Conservation (phyloP, 53 echinoderm and acorn worm genomes). For the Paracentrotus lividus region DNA sequence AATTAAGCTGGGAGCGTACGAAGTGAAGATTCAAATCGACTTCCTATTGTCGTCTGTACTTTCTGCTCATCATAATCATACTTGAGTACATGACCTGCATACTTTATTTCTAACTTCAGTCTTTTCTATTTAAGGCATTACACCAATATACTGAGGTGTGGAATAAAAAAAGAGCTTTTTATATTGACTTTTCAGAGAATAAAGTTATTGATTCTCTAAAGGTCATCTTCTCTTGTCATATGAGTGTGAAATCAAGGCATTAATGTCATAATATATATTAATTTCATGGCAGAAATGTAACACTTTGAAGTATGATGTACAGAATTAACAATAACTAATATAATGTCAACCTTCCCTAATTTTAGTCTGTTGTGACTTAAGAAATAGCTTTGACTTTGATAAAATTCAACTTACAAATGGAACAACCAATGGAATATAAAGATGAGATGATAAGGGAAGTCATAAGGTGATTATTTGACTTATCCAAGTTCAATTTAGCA, state of each 20-base stretch:
- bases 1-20: slow-evolving; percentile 57
- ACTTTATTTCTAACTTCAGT: not conserved
- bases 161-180: not conserved
- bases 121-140: not conserved
- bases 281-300: too few species aligned
- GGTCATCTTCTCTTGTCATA: not conserved
- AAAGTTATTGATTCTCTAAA: not conserved
- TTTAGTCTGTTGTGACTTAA: too few species aligned
- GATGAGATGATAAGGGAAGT: too few species aligned
- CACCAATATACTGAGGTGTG: not conserved
- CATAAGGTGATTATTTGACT: too few species aligned
- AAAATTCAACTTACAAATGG: too few species aligned
- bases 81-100: slow-evolving; percentile 5
- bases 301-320: too few species aligned
- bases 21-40: slow-evolving; percentile 22
- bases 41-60: slow-evolving; percentile 46
- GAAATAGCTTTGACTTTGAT: too few species aligned
- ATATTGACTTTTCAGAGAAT: not conserved
- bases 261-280: not conserved
- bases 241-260: not conserved
- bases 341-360: too few species aligned
- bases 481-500: too few species aligned
- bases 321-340: too few species aligned
- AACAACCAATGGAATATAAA: too few species aligned
- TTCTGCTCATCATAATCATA: not conserved